Evolutionary conservation across 1,140 invertebrate genomes (phyloP).

Genomic region (Drosophila grimshawi): DNA sequence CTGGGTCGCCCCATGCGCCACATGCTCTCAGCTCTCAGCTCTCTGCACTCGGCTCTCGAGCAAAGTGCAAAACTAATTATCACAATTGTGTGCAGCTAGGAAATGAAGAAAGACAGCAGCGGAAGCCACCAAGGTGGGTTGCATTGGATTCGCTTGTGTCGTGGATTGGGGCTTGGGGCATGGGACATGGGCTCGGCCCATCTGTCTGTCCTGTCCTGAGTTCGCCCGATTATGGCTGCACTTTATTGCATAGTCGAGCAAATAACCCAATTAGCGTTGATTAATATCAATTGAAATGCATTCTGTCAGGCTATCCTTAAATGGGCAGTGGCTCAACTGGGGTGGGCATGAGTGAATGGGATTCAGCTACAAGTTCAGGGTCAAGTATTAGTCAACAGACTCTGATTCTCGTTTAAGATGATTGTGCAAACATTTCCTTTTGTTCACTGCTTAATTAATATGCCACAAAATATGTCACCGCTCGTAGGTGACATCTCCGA

Average conservation of each 20-base stretch:
- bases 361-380: constrained; percentile 42
- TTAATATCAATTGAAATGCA: constrained; percentile 82
- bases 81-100: constrained; percentile 79
- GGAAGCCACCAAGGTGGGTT: constrained; percentile 77
- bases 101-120: constrained; percentile 82
- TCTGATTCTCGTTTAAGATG: not conserved
- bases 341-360: not conserved
- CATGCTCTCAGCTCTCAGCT: constrained; percentile 32
- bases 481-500: not conserved
- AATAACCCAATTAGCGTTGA: constrained; percentile 80
- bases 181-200: constrained; percentile 7
- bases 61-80: constrained; percentile 83
- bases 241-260: constrained; percentile 74
- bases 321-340: constrained; percentile 4
- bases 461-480: not conserved
- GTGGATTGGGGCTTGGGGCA: constrained; percentile 9
- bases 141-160: constrained; percentile 24
- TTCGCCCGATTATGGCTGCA: constrained; percentile 66
- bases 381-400: not conserved
- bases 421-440: not conserved
- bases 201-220: constrained; percentile 24
- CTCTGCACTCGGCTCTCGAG: constrained; percentile 46
- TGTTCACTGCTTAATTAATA: not conserved
- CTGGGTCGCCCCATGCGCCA: constrained; percentile 2
- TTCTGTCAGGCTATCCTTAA: constrained; percentile 38